Evolutionary conservation across 1,140 invertebrate genomes (phyloP), one percentile per base, ranked within the genome.

Genomic region (Theocolax elegans): DNA sequence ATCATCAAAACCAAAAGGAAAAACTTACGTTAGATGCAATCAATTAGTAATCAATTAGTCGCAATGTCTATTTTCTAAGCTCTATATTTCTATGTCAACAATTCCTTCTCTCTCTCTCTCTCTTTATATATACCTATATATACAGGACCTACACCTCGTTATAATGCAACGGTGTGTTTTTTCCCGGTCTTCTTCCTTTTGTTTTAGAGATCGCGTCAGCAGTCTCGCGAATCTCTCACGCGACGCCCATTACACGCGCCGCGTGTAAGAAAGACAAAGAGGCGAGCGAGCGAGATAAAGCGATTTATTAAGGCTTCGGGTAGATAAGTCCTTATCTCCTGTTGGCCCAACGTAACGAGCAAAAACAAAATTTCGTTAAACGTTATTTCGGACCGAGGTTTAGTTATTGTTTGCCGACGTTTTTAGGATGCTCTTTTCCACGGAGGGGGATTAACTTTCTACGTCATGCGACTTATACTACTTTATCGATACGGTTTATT

Each of bases 141-240:
- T n/a, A n/a, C n/a, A n/a, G n/a, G n/a, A n/a, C n/a, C n/a, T n/a
- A n/a, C n/a, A n/a, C n/a, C n/a, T n/a, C n/a, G n/a, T n/a, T n/a
- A n/a, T n/a, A n/a, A n/a, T n/a, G n/a, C n/a, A n/a, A n/a, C n/a
- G n/a, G n/a, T n/a, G n/a, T n/a, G n/a, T n/a, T n/a, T n/a, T 51
- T 51, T 42, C 17, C 15, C 54, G 23, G 15, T 58, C 54, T 42
- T 3, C 17, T 17, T 56, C 3, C 1, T 40, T 3, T 58, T 25
- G 54, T 58, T 17, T 19, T 56, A 35, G 58, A 53, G 49, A 71
- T 64, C 60, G 35, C 60, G 68, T 71, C 60, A 71, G 60, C 68
- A 71, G 51, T 63, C 60, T 71, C 58, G 67, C 67, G 60, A 71
- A 58, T 58, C 51, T 71, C 68, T 71, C 68, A 58, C 68, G 60